These are phyloP conservation scores for Ptychoptera contaminata DNA, from an alignment of 2,888 invertebrate genomes.

Conservation along the genomic window DNA sequence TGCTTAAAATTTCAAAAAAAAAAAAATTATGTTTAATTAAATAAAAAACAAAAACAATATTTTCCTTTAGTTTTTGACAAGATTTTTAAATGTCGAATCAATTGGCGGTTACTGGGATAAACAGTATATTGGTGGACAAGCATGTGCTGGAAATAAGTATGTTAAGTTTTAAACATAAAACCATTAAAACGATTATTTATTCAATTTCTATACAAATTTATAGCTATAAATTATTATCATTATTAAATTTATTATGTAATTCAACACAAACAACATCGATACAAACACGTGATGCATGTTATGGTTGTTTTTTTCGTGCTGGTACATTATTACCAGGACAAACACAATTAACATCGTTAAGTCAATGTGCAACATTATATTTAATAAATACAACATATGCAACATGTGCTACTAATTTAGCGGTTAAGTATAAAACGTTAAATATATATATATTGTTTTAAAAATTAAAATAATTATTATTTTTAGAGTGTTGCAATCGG, in stretches of 20 bases:
- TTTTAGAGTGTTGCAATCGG: constrained; percentile 12
- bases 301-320: constrained; percentile 44
- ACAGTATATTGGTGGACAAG: too few relatives aligned
- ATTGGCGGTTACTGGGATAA: too few relatives aligned
- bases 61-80: too few relatives aligned
- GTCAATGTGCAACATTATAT: constrained; percentile 38
- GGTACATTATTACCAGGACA: constrained; percentile 38
- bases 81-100: too few relatives aligned
- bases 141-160: too few relatives aligned
- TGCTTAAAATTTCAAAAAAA: too few relatives aligned
- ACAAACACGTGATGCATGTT: constrained; percentile 42
- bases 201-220: too few relatives aligned
- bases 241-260: constrained; percentile 45
- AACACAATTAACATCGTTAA: constrained; percentile 36
- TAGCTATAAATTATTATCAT: constrained; percentile 32
- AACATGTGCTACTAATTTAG: constrained; percentile 33
- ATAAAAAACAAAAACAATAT: too few relatives aligned
- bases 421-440: constrained; percentile 22
- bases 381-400: constrained; percentile 36
- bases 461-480: constrained; percentile 1
- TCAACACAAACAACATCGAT: constrained; percentile 44
- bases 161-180: too few relatives aligned
- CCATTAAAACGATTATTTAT: too few relatives aligned
- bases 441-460: background rate
- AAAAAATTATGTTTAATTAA: too few relatives aligned